Evolutionary conservation across 1,140 invertebrate species (phyloP).

Genomic region (Bombus difficillimus): DNA sequence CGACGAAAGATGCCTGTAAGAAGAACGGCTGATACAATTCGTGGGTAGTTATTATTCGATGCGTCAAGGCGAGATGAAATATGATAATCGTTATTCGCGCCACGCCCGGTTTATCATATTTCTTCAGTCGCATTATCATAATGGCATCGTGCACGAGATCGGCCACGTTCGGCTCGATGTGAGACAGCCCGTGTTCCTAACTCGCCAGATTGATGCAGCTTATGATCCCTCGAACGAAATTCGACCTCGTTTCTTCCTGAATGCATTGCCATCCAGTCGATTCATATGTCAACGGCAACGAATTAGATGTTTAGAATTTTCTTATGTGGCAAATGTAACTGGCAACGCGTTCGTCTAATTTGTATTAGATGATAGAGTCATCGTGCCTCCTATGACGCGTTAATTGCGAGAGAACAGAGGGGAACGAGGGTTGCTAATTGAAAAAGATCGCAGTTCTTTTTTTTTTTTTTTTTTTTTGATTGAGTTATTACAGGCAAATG

Average conservation of each 20-base stretch:
- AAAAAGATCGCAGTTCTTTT: too few relatives aligned
- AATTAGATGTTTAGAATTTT: too few relatives aligned
- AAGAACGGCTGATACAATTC: conserved; percentile 25
- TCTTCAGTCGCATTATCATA: conserved; percentile 76
- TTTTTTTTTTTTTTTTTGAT: too few relatives aligned
- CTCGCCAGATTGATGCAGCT: conserved; percentile 7
- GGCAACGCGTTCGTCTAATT: too few relatives aligned
- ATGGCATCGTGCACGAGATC: conserved; percentile 47
- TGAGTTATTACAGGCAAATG: too few relatives aligned
- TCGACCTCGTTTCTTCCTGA: not conserved
- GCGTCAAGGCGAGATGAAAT: conserved; percentile 73
- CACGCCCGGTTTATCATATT: conserved; percentile 77
- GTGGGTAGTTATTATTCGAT: conserved; percentile 46
- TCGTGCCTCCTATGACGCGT: too few relatives aligned
- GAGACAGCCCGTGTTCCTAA: not conserved
- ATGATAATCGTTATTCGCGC: conserved; percentile 71
- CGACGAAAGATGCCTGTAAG: conserved; percentile 6
- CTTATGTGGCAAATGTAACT: not conserved
- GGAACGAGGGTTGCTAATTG: too few relatives aligned
- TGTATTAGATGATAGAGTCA: too few relatives aligned
- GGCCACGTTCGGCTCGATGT: not conserved
- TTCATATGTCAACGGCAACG: not conserved
- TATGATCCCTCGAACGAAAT: not conserved
- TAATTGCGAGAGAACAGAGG: too few relatives aligned
- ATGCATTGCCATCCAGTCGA: not conserved